phyloP scores from a whole-genome alignment of 2,797 vertebrate genomes.

The Pelodytes ibericus region DNA sequence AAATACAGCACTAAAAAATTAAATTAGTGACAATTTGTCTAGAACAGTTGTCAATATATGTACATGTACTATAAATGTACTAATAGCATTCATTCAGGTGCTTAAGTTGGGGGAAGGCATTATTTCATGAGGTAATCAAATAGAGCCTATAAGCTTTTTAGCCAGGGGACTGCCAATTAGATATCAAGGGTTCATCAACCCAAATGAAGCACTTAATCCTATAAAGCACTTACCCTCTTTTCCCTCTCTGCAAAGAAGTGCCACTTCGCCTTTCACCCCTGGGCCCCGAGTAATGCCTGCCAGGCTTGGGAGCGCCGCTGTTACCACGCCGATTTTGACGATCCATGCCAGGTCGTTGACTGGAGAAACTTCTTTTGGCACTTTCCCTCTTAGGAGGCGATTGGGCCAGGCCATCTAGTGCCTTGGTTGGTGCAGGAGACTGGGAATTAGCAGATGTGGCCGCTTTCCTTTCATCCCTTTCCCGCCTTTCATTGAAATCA shows the following conservation, averaged over 20 bases:
- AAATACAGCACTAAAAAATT: no score
- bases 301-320: conserved; percentile 82
- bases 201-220: no score
- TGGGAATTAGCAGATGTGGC: conserved; percentile 72
- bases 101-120: no score
- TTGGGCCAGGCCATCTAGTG: conserved; percentile 68
- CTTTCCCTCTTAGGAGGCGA: conserved; percentile 82
- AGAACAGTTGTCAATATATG: no score
- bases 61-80: no score
- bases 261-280: conserved; percentile 90
- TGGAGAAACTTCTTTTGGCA: conserved; percentile 95
- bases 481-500: conserved; percentile 95
- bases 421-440: conserved; percentile 73
- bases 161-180: no score
- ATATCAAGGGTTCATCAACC: no score
- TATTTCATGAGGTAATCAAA: no score
- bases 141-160: no score
- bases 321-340: conserved; percentile 90
- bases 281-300: conserved; percentile 87
- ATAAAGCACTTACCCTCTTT: conserved; percentile 84
- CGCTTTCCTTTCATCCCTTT: conserved; percentile 90
- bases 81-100: no score
- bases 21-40: no score
- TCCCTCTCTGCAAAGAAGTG: conserved; percentile 81
- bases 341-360: conserved; percentile 88